Conservation (phyloP, 2,113 vertebrate species). For the Echinops telfairi region DNA sequence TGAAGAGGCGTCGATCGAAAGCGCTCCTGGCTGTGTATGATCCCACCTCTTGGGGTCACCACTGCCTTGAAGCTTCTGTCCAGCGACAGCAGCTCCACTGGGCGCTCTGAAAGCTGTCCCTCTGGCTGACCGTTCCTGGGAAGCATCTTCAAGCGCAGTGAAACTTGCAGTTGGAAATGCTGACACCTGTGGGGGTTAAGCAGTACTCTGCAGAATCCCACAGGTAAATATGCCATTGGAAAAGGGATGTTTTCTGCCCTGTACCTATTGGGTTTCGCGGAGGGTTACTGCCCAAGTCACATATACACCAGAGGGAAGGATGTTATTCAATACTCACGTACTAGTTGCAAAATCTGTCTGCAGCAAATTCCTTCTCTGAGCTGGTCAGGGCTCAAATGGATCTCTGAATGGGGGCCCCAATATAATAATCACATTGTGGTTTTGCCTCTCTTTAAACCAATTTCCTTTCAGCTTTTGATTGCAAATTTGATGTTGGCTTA, state of each 20-base stretch:
- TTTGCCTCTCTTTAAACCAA: neutral
- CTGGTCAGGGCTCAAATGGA: constrained; percentile 45
- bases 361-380: constrained; percentile 50
- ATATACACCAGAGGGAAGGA: constrained; percentile 31
- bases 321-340: constrained; percentile 15
- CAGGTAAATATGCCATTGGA: neutral
- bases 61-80: neutral
- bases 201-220: neutral
- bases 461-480: no score
- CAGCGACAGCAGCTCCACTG: neutral
- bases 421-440: constrained; percentile 1
- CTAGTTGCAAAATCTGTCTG: constrained; percentile 20
- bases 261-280: constrained; percentile 34
- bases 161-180: constrained; percentile 8
- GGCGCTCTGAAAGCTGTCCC: neutral
- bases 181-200: neutral
- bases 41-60: neutral
- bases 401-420: neutral
- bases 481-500: no score
- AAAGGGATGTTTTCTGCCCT: constrained; percentile 23
- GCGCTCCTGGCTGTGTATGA: neutral
- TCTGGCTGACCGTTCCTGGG: neutral
- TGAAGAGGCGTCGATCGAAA: neutral
- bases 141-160: neutral
- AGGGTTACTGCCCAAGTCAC: constrained; percentile 18